Percentiles rank a stretch among this genome's conserved stretches.
phyloP scores from a whole-genome alignment of 2,797 vertebrate genomes.

The Falco berigora region DNA sequence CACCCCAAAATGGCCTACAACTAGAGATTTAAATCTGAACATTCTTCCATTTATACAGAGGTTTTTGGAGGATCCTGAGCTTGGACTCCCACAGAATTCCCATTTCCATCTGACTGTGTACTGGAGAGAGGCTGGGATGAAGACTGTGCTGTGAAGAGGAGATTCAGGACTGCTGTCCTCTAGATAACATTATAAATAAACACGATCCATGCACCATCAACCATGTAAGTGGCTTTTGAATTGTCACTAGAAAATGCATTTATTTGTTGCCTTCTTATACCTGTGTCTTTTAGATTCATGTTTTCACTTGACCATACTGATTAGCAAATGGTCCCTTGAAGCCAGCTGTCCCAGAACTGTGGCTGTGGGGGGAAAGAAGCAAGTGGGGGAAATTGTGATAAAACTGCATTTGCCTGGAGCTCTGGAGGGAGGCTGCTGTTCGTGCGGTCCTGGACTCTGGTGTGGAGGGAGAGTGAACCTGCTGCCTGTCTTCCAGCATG shows the following conservation, averaged over 20 bases:
- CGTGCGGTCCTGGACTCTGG: accelerated
- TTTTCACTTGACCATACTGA: background rate
- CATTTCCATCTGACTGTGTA: background rate
- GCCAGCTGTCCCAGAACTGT: background rate
- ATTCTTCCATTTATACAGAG: background rate
- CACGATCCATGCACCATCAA: background rate
- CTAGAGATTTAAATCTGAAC: background rate
- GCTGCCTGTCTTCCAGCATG: background rate
- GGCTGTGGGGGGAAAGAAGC: background rate
- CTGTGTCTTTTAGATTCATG: background rate
- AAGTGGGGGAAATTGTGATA: background rate
- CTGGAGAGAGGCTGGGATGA: background rate
- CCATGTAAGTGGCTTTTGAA: background rate
- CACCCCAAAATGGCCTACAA: background rate
- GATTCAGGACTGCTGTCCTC: background rate
- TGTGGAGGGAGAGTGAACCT: background rate
- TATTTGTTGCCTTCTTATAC: background rate
- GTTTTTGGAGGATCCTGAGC: background rate
- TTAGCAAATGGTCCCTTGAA: background rate
- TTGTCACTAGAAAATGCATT: background rate
- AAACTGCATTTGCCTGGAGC: background rate
- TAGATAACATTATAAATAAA: background rate
- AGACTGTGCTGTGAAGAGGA: background rate
- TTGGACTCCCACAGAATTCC: background rate
- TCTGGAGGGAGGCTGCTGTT: background rate